Evolutionary conservation across 2,888 invertebrate species (phyloP), one percentile per base, ranked within the genome.

Genomic region (Ophonus ardosiacus): DNA sequence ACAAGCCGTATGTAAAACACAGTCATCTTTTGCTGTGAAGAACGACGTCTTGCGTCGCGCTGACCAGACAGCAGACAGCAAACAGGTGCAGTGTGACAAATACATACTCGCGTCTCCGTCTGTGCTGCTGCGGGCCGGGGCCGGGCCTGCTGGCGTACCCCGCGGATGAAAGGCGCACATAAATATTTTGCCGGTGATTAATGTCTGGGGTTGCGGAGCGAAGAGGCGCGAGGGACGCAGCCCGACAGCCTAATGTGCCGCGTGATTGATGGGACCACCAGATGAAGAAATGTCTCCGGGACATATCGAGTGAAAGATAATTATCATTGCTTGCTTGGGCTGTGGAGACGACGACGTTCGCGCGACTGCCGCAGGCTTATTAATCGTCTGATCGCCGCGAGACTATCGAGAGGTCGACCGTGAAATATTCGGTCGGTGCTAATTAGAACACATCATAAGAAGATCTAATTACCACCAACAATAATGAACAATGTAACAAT

Each of bases 181-280:
- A 80, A 85, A 85, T 85, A 85, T 85, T 85, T 85, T 71, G 85
- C 68, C 59, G 85, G 85, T 85, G 85, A 85, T 85, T 80, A 85
- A 87, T 87, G 87, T 78, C 51, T 51, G 78, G 57, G 56, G 57
- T 78, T 31, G 68, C 18, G 21, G 71, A 18, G 24, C 43, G 8
- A n/a, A 4, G 38, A 83, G 76, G 82, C 81, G 86, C 76, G 79
- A 59, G 65, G 82, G 38, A 51, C 24, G 76, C 74, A 86, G 87
- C 86, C 86, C 86, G 90, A 90, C 89, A 88, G 88, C 87, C 89
- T 90, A 89, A 90, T 89, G 90, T 89, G 89, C 88, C 89, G 88
- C 88, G 89, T 90, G 90, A 90, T 91, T 90, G 90, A 90, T 90
- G 91, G 89, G 90, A 90, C 91, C 90, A 91, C 91, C 91, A 90